Conservation (phyloP, 2,797 vertebrate genomes). For the Rhinatrema bivittatum region DNA sequence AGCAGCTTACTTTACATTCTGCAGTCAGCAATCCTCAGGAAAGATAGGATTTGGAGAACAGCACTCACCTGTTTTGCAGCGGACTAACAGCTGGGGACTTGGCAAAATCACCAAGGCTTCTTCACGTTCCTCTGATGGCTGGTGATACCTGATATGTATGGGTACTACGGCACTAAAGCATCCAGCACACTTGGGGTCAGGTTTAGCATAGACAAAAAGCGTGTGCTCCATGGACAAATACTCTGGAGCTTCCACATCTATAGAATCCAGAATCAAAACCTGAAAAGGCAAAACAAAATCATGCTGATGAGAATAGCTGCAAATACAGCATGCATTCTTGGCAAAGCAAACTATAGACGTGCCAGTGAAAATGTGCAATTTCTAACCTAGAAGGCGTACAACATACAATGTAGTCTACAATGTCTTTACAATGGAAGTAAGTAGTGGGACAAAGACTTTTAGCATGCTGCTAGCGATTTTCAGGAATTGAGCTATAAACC, state of each 20-base stretch:
- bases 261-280: constrained; percentile 61
- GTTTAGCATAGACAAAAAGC: constrained; percentile 60
- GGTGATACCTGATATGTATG: constrained; percentile 80
- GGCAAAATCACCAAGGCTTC: constrained; percentile 39
- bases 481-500: too few relatives aligned
- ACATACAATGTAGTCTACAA: too few relatives aligned
- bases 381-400: neutral
- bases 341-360: accelerated
- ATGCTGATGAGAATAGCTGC: too few relatives aligned
- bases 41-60: too few relatives aligned
- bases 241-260: constrained; percentile 78
- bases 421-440: too few relatives aligned
- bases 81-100: constrained; percentile 66
- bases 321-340: too few relatives aligned
- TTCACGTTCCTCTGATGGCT: constrained; percentile 43
- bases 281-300: constrained; percentile 31
- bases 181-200: constrained; percentile 22
- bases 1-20: too few relatives aligned
- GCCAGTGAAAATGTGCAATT: accelerated
- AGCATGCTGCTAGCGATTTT: too few relatives aligned
- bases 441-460: too few relatives aligned
- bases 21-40: too few relatives aligned
- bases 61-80: constrained; percentile 61
- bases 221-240: constrained; percentile 60
- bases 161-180: constrained; percentile 60